These are phyloP conservation scores for Pseudomyrmex flavicornis DNA, from an alignment of 1,140 invertebrate species.

Conservation along the genomic window DNA sequence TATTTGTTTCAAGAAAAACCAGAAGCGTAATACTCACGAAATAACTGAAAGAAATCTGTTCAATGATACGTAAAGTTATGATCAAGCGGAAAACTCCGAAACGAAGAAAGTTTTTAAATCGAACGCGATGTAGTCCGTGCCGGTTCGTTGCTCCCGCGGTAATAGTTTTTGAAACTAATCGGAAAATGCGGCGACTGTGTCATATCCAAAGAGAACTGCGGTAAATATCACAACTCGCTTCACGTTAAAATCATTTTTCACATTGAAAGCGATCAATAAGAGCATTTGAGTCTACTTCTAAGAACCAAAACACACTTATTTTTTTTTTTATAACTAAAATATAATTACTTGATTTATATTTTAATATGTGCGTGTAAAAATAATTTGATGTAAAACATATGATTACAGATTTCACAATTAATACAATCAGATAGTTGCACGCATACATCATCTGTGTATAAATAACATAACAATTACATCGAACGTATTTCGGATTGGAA, in stretches of 20 bases:
- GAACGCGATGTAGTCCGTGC: constrained; percentile 55
- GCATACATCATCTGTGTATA: not conserved
- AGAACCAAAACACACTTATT: not conserved
- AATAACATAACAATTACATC: not conserved
- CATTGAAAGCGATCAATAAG: not conserved
- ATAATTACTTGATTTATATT: not conserved
- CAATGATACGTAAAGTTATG: constrained; percentile 71
- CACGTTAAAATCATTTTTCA: not conserved
- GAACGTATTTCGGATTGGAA: not conserved
- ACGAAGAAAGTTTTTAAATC: constrained; percentile 70
- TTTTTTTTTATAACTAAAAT: too few relatives aligned
- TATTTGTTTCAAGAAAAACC: constrained; percentile 58
- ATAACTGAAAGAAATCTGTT: constrained; percentile 63
- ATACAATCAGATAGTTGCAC: not conserved
- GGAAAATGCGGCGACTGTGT: constrained; percentile 28
- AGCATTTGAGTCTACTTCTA: not conserved
- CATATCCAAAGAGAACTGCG: constrained; percentile 12
- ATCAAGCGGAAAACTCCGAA: constrained; percentile 59
- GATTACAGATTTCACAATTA: not conserved
- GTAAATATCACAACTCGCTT: constrained; percentile 16
- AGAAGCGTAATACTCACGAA: constrained; percentile 47
- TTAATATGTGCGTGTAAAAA: not conserved
- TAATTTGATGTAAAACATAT: constrained; percentile 1
- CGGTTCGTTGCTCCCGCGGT: constrained; percentile 57
- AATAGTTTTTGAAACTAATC: constrained; percentile 53